Evolutionary conservation across 2,113 vertebrate genomes (phyloP).

Genomic region (Serilophus lunatus): DNA sequence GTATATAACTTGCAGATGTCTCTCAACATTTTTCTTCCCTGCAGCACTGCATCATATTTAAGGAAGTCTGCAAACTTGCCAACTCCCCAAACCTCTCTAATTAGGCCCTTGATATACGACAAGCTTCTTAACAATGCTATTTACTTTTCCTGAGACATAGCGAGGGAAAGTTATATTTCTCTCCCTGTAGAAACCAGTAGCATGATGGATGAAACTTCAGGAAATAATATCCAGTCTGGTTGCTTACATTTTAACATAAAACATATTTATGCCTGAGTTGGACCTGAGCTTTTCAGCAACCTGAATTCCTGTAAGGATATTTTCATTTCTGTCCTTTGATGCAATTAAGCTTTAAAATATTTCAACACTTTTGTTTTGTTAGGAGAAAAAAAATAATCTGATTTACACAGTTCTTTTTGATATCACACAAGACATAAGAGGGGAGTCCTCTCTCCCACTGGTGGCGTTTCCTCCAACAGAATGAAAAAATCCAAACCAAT

Average conservation of each 20-base stretch:
- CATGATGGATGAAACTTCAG: conserved; percentile 58
- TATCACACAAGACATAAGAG: background rate
- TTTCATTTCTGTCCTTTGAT: conserved; percentile 32
- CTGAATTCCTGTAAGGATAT: conserved; percentile 29
- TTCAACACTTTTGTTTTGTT: background rate
- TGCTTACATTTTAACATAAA: conserved; percentile 67
- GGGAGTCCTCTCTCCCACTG: background rate
- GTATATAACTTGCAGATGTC: background rate
- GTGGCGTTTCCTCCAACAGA: background rate
- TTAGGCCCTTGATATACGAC: conserved; percentile 31
- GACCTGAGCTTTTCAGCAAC: conserved; percentile 40
- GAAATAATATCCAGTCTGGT: conserved; percentile 40
- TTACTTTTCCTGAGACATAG: conserved; percentile 57
- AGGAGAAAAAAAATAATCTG: background rate
- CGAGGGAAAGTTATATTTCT: conserved; percentile 56
- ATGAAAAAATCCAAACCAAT: background rate
- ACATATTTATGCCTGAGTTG: conserved; percentile 43
- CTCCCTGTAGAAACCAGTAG: conserved; percentile 53
- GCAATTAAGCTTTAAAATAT: conserved; percentile 37
- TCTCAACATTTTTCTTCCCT: background rate
- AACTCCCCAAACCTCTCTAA: background rate
- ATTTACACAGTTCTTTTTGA: background rate
- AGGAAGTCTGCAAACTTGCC: conserved; percentile 9
- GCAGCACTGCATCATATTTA: background rate
- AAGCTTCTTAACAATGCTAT: conserved; percentile 43